Conservation (phyloP, 2,888 invertebrate species). For the Eulithis prunata region DNA sequence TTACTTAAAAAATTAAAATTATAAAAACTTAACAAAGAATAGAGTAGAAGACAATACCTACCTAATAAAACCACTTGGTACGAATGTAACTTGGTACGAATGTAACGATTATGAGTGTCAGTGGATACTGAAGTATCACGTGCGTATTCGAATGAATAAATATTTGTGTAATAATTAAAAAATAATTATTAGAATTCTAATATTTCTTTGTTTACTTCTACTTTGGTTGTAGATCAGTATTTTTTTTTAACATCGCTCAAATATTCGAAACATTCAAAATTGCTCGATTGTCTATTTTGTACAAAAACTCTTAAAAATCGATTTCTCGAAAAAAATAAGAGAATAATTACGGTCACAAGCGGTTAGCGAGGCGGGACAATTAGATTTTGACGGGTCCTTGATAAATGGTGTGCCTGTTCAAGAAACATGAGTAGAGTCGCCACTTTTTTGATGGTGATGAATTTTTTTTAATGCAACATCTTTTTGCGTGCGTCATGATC, state of each 20-base stretch:
- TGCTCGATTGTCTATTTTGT: conserved; percentile 55
- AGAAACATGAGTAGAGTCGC: conserved; percentile 59
- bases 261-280: conserved; percentile 73
- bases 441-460: conserved; percentile 28
- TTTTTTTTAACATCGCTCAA: conserved; percentile 51
- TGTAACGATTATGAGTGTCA: too few species aligned
- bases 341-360: conserved; percentile 81
- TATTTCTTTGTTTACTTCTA: neutral
- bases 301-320: conserved; percentile 70
- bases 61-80: too few species aligned
- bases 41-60: too few species aligned
- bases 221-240: neutral
- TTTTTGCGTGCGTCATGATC: too few species aligned
- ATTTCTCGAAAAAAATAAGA: conserved; percentile 78
- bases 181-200: neutral
- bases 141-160: too few species aligned
- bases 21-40: too few species aligned
- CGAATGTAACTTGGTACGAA: too few species aligned
- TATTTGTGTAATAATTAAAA: too few species aligned
- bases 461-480: neutral
- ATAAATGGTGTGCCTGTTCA: conserved; percentile 74
- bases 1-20: too few species aligned
- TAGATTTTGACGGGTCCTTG: conserved; percentile 82
- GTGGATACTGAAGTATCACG: too few species aligned
- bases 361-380: conserved; percentile 82